Percentiles rank a stretch among this genome's conserved stretches.
Evolutionary conservation across 2,797 vertebrate species (phyloP).

Genomic region (Aldrovandia affinis): DNA sequence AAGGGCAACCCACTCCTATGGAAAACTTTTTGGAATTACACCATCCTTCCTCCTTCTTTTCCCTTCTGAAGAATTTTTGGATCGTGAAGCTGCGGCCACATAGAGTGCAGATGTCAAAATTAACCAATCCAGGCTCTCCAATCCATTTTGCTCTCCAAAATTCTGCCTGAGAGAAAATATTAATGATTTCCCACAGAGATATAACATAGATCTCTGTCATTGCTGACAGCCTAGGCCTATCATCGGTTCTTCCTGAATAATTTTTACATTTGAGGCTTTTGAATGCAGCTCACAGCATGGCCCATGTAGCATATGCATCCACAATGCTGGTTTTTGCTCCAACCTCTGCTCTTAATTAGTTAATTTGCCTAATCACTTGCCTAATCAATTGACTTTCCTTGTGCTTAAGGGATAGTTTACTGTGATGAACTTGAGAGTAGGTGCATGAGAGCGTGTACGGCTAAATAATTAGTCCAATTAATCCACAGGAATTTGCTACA

Average conservation of each 20-base stretch:
- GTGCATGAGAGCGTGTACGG: neutral
- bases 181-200: conserved; percentile 15
- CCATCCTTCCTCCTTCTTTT: neutral
- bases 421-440: neutral
- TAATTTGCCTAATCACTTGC: neutral
- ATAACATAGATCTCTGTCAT: neutral
- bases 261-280: neutral
- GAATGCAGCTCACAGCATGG: neutral
- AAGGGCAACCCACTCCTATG: neutral
- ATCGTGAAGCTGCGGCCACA: neutral
- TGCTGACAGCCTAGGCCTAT: neutral
- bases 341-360: conserved; percentile 1
- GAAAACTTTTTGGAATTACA: neutral
- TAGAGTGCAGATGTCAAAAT: conserved; percentile 1
- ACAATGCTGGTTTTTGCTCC: neutral
- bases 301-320: neutral
- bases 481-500: neutral
- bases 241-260: neutral
- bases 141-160: conserved; percentile 17
- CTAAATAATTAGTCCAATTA: neutral
- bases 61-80: neutral
- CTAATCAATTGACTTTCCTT: neutral
- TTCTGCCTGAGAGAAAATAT: neutral
- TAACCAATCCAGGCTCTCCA: neutral
- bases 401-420: neutral